A percentile compares a stretch with the other conserved stretches of the same genome.
phyloP scores from a whole-genome alignment of 2,888 invertebrate genomes.

The Auanema freiburgensis region DNA sequence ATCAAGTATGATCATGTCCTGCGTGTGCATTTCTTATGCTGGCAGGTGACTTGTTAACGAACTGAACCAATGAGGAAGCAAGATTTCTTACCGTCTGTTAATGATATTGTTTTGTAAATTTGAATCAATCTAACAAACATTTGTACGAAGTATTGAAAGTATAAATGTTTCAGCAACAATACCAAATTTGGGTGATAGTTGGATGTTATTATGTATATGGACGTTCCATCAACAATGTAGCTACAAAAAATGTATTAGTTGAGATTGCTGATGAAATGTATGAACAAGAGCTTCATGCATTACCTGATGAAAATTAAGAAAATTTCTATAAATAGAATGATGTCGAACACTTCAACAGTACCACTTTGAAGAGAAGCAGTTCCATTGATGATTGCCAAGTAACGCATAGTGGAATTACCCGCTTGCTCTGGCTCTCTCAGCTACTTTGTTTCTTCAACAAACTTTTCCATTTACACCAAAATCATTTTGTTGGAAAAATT shows the following conservation, averaged over 20 bases:
- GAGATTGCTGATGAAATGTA: too few species aligned
- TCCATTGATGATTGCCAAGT: conserved; percentile 32
- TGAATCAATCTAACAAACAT: conserved; percentile 34
- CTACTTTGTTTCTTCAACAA: too few species aligned
- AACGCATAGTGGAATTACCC: conserved; percentile 13
- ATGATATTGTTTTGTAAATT: conserved; percentile 17
- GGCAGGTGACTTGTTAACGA: too few species aligned
- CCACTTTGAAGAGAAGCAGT: conserved; percentile 28
- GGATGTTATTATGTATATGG: conserved; percentile 32
- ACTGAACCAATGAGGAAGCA: too few species aligned
- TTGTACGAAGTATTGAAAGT: conserved; percentile 33
- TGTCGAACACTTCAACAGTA: conserved; percentile 24
- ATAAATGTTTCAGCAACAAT: conserved; percentile 31
- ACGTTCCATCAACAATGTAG: conserved; percentile 33
- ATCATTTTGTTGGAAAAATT: too few species aligned
- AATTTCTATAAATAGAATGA: conserved; percentile 25
- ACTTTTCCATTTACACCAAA: too few species aligned
- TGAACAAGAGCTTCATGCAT: too few species aligned
- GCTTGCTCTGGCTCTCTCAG: too few species aligned
- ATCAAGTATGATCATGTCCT: too few species aligned
- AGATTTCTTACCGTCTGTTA: too few species aligned
- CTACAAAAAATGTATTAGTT: conserved; percentile 24
- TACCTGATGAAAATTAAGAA: conserved; percentile 32
- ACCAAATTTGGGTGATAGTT: conserved; percentile 38
- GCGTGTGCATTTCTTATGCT: too few species aligned